phyloP scores from a whole-genome alignment of 2,113 vertebrate genomes.

The Stictonetta naevosa region DNA sequence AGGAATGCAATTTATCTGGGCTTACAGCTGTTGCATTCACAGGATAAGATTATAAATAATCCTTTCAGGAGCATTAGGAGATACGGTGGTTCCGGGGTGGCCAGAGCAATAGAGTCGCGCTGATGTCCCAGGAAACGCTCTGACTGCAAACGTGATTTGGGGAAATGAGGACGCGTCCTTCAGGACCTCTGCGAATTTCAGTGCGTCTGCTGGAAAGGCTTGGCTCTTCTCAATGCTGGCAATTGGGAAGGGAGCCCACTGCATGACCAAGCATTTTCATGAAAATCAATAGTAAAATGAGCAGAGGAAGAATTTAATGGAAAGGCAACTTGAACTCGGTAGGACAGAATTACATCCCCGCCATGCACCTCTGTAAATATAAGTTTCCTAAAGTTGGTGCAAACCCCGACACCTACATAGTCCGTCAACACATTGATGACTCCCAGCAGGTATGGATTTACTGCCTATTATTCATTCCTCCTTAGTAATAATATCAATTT shows the following conservation, averaged over 20 bases:
- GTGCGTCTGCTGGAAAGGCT: background rate
- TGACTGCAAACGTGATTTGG: background rate
- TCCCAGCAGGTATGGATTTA: slow-evolving; percentile 61
- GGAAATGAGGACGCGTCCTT: background rate
- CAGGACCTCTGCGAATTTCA: background rate
- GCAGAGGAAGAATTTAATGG: background rate
- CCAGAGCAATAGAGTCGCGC: background rate
- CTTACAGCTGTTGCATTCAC: slow-evolving; percentile 61
- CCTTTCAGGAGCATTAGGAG: slow-evolving; percentile 58
- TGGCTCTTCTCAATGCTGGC: background rate
- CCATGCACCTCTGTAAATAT: background rate
- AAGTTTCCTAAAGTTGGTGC: background rate
- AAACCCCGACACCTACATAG: background rate
- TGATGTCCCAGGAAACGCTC: background rate
- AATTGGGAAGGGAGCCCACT: background rate
- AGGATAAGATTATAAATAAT: slow-evolving; percentile 63
- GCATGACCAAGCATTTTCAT: background rate
- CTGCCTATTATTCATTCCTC: slow-evolving; percentile 51
- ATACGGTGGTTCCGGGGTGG: background rate
- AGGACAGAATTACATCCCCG: background rate
- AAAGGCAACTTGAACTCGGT: background rate
- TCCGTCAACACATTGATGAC: slow-evolving; percentile 4
- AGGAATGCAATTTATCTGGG: slow-evolving; percentile 62
- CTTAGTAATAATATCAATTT: slow-evolving; percentile 66
- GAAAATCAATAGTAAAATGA: background rate